Percentiles rank a stretch among this genome's conserved stretches.
Conservation (phyloP, 2,113 vertebrate genomes). For the Phycodurus eques region DNA sequence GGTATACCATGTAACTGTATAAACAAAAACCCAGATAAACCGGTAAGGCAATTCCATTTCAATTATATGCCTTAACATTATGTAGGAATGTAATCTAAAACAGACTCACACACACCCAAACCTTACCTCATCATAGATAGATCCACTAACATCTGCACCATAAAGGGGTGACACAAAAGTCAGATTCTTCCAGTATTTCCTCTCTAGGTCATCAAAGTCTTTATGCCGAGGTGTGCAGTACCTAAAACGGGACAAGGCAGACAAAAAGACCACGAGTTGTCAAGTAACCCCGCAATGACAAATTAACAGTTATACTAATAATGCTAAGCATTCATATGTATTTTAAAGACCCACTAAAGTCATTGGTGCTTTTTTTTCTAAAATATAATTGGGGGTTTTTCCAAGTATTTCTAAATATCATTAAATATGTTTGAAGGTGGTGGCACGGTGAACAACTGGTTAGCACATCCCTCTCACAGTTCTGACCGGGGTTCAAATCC, state of each 20-base stretch:
- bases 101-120: not conserved
- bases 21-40: no score
- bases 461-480: no score
- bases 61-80: not conserved
- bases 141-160: constrained; percentile 94
- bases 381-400: no score
- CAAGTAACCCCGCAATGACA: not conserved
- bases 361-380: no score
- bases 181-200: constrained; percentile 99
- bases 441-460: no score
- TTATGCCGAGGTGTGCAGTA: constrained; percentile 94
- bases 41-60: not conserved
- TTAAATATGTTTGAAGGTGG: no score
- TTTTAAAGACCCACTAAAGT: not conserved
- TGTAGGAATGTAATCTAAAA: not conserved
- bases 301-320: not conserved
- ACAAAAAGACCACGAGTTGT: not conserved
- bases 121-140: constrained; percentile 91
- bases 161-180: constrained; percentile 96
- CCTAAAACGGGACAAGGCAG: constrained; percentile 59
- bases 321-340: not conserved
- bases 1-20: no score
- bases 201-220: constrained; percentile 94
- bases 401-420: no score
- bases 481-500: no score